phyloP scores from a whole-genome alignment of 2,888 invertebrate genomes.

The Scaptomyza tumidula region DNA sequence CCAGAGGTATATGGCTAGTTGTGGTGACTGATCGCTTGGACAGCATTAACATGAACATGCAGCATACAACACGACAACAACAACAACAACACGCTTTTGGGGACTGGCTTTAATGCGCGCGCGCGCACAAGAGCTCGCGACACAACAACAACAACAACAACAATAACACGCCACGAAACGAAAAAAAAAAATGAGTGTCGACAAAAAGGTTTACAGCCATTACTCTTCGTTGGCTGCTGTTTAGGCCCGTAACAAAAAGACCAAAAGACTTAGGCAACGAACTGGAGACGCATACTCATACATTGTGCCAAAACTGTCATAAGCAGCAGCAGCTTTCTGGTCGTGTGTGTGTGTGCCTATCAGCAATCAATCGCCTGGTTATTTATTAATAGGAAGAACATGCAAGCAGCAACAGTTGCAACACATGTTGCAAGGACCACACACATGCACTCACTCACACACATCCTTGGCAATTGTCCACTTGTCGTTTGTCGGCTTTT shows the following conservation, averaged over 20 bases:
- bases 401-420: conserved; percentile 32
- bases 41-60: conserved; percentile 79
- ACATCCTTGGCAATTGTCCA: conserved; percentile 39
- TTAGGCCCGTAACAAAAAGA: conserved; percentile 51
- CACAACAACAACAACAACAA: conserved; percentile 37
- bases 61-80: conserved; percentile 46
- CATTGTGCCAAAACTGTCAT: conserved; percentile 78
- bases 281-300: conserved; percentile 38
- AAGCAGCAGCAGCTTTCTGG: conserved; percentile 39
- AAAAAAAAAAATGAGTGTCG: conserved; percentile 83
- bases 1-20: conserved; percentile 36
- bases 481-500: conserved; percentile 57
- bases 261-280: conserved; percentile 78
- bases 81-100: conserved; percentile 61
- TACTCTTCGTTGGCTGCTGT: conserved; percentile 79
- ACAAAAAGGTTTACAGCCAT: conserved; percentile 84
- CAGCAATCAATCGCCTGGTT: conserved; percentile 75
- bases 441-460: conserved; percentile 19
- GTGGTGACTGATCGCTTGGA: conserved; percentile 78
- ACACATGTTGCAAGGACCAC: conserved; percentile 53
- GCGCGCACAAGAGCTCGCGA: conserved; percentile 65
- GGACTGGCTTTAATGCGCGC: conserved; percentile 72
- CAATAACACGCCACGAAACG: conserved; percentile 16
- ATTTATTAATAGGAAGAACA: conserved; percentile 67
- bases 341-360: conserved; percentile 66